Base-by-base conservation (phyloP, 2,888 invertebrate genomes). In the Idaea dimidiata region DNA sequence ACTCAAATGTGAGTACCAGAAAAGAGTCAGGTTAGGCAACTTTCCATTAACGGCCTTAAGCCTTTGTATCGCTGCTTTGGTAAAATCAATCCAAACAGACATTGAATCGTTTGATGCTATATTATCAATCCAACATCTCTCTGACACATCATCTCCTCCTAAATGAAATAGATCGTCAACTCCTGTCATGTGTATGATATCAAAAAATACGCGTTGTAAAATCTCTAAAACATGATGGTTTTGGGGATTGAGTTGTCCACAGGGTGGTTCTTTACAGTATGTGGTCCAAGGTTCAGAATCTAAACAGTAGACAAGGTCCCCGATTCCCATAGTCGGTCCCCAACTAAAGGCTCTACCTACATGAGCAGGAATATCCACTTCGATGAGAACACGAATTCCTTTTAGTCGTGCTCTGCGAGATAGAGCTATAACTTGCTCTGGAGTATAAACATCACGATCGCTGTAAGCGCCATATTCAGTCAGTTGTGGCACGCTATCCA, bases 331-430 rank as follows among this genome's bases (percentile, higher is more conserved):
- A 55, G 93, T 88, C 0, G 94, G 93, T 17, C 95, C 95, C 96
- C 96, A 96, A 72, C 95, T 94, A 96, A 96, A 97, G 0, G 96
- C 96, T 70, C 95, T 95, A 1, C 96, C 96, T 0, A 96, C 95
- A 82, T 97, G 97, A 0, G 97, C 96, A 0, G 98, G 98, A 3
- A 96, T 95, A 87, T 98, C 97, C 61, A 98, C 94, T 88, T 98
- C 98, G 0, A 98, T 94, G 59, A 98, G 85, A 8, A 98, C 95
- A 69, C 98, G 93, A 62, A 98, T 95, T 0, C 98, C 98, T 59
- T 97, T 93, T n/a, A 96, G 80, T 71, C 95, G 91, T 0, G 97
- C 97, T 80, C 95, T 96, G 58, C 95, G 94, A 0, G 96, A 95
- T 31, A 98, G 86, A n/a, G 95, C 95, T 63, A 91, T 93, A 17